phyloP scores from a whole-genome alignment of 2,113 vertebrate species.

The Phaetusa simplex region DNA sequence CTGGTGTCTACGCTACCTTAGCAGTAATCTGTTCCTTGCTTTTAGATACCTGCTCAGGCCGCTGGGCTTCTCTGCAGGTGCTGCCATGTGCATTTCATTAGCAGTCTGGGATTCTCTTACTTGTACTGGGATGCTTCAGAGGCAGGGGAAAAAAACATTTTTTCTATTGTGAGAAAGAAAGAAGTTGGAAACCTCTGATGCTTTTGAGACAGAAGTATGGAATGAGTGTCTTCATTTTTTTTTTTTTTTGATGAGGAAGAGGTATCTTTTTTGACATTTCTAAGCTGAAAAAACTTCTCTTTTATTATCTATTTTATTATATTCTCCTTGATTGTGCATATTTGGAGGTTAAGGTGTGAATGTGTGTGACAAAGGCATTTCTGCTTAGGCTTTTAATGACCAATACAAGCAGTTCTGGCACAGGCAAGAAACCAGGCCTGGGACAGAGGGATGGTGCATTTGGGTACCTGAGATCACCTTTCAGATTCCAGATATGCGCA shows the following conservation, averaged over 20 bases:
- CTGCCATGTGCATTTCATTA: background rate
- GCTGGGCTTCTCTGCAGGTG: background rate
- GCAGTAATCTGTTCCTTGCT: background rate
- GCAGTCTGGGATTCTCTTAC: accelerated
- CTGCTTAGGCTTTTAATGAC: background rate
- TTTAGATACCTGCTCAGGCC: background rate
- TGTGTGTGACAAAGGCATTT: background rate
- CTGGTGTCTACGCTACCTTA: background rate
- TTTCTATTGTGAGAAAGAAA: background rate
- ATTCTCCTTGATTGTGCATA: accelerated
- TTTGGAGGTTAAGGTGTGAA: background rate
- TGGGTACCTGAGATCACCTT: background rate
- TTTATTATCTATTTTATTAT: background rate
- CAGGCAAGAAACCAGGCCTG: background rate
- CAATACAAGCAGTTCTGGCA: background rate
- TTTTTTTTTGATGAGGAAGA: accelerated
- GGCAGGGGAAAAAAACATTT: background rate
- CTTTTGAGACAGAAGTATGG: background rate
- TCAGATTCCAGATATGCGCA: background rate
- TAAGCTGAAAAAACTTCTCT: background rate
- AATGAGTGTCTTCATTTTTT: background rate
- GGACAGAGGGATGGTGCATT: background rate
- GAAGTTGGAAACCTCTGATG: background rate
- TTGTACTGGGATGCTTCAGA: background rate
- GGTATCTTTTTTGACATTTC: accelerated